Percentiles rank a stretch among this genome's conserved stretches.
phyloP scores from a whole-genome alignment of 1,140 invertebrate species.

The Temnothorax longispinosus region DNA sequence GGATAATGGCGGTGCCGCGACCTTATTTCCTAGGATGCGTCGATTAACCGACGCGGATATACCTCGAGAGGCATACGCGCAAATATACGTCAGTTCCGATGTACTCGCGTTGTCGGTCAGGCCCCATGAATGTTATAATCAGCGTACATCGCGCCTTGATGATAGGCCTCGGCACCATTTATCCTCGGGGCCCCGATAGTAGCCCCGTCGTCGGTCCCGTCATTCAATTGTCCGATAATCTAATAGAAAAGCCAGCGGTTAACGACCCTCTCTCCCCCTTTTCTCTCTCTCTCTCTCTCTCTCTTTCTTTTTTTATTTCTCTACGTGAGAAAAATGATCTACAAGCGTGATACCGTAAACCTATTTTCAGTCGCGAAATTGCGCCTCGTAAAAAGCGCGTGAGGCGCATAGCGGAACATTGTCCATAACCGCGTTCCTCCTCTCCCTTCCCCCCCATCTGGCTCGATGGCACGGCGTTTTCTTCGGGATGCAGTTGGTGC shows the following conservation, averaged over 20 bases:
- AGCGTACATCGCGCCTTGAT: slow-evolving; percentile 38
- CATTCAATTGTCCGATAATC: slow-evolving; percentile 46
- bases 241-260: slow-evolving; percentile 34
- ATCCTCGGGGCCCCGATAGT: slow-evolving; percentile 30
- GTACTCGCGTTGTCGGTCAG: slow-evolving; percentile 24
- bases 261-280: neutral
- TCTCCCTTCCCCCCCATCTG: neutral
- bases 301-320: neutral
- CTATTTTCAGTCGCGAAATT: slow-evolving; percentile 57
- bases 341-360: slow-evolving; percentile 54
- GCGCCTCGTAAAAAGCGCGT: slow-evolving; percentile 35
- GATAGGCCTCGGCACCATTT: slow-evolving; percentile 35
- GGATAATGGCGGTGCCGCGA: slow-evolving; percentile 37
- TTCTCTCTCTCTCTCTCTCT: neutral
- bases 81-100: slow-evolving; percentile 1
- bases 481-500: neutral
- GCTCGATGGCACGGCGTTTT: neutral
- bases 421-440: slow-evolving; percentile 1
- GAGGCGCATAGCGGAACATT: slow-evolving; percentile 47
- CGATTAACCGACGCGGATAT: slow-evolving; percentile 50
- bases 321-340: slow-evolving; percentile 25
- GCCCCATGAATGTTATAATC: slow-evolving; percentile 42
- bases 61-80: neutral
- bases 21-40: slow-evolving; percentile 46
- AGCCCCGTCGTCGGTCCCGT: slow-evolving; percentile 19